Evolutionary conservation across 2,888 invertebrate species (phyloP), one percentile per base, ranked within the genome.

Genomic region (Magallana nippona): DNA sequence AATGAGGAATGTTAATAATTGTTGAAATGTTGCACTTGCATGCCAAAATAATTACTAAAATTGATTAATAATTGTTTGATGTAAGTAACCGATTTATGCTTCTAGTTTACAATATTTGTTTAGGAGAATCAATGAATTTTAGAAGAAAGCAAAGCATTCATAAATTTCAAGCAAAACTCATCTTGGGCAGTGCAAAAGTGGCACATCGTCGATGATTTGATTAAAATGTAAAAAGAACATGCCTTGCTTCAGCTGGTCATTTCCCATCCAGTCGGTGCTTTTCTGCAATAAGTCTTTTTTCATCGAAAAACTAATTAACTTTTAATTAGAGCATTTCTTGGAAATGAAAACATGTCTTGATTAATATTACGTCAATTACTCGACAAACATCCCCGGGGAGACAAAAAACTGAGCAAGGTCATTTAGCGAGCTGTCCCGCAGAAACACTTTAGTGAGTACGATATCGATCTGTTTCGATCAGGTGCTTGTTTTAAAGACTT

Each of bases 241-340:
- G n/a, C 13, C 27, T 13, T 71, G 0, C 2, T 2, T 27, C 71
- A 71, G 22, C 71, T 71, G 71, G 71, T 13, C 27, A 71, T 71
- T 71, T 71, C 71, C 32, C 71, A 71, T 71, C 15, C 19, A 27
- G 19, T 10, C 3, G 19, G 17, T 71, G 71, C 32, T 27, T 63
- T 10, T 22, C 15, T 44, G 44, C 44, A 44, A 8, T 15, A 22
- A 71, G 22, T 17, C 19, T 60, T 27, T 22, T 71, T 27, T 71
- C 27, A 71, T 71, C 71, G 71, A 71, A 71, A 71, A 71, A n/a
- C 3, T 71, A 71, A 71, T 71, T 71, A 71, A 71, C 71, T 71
- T 71, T 71, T 27, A 71, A 71, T 71, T 71, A 32, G 27, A 10
- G 15, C 8, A 22, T 71, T 71, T 62, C 19, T 71, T 71, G 22